Evolutionary conservation across 1,140 invertebrate genomes (phyloP), one percentile per base, ranked within the genome.

Genomic region (Uloborus diversus): DNA sequence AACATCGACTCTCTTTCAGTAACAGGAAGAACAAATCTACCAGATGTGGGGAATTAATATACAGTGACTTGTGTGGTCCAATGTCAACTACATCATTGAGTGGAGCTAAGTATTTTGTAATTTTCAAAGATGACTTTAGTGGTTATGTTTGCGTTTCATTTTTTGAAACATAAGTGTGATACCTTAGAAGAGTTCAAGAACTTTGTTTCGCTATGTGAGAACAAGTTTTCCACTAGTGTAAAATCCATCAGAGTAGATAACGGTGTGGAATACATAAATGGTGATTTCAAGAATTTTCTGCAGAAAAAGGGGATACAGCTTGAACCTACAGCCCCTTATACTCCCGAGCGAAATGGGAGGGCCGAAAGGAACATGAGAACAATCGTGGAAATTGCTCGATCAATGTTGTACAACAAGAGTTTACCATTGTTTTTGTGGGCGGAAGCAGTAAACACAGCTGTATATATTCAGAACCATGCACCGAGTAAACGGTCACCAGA

Each of bases 201-300:
- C 27, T 79, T 62, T 53, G 37, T 66, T 14, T 28, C 13, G 9
- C 30, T 25, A 20, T 53, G 59, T 13, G 28, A 25, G 33, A 65
- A 87, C 59, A 84, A 88, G 82, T 81, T 82, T n/a, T 73, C 82
- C 62, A 70, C 42, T 17, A 80, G 80, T 66, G 84, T 87, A 51
- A 85, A 84, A 73, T 75, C 17, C 32, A 30, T 88, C 0, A 84
- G 85, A 61, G 83, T 83, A 56, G 87, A 89, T 57, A 88, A 88
- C 83, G 87, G 87, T 2, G 83, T 30, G 20, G 88, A 88, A 80
- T 87, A 86, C 82, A 28, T 83, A 0, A 87, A 83, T 62, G 82
- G 83, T 23, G 71, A 64, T 49, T 57, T 69, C 4, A 30, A 28
- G 0, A n/a, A 68, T 25, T 47, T 80, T 27, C 23, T 65, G 13